Base-by-base conservation (phyloP, 2,888 invertebrate genomes). In the Amphipyra tragopoginis region DNA sequence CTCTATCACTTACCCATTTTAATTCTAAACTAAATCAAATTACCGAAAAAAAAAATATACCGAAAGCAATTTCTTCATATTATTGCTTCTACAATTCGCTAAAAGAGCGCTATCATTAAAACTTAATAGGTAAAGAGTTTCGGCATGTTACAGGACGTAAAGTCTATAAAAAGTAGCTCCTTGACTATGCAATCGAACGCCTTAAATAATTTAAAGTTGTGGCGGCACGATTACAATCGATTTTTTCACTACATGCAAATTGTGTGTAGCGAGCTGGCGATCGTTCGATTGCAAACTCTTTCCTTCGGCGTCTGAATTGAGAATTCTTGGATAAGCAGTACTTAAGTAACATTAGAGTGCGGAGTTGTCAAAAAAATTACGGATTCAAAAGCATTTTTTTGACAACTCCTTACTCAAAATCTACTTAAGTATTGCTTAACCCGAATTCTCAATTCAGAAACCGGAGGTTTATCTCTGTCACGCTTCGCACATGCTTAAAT, bases 1-100 rank as follows among this genome's bases (percentile, higher is more conserved):
- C 21, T 36, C 9, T 45, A 21, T 29, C 65, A 47, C 51, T 21
- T 21, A 48, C 26, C 43, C 40, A 66, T 53, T 42, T 40, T 21
- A 14, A 44, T 51, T 36, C 43, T 53, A 29, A 52, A 15, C 29
- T 15, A 56, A 49, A 15, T 39, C 3, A 36, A 40, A 40, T 64
- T 21, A 47, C 56, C 38, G 29, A 15, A 15, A 40, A 26, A n/a
- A n/a, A n/a, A n/a, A n/a, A n/a, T n/a, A n/a, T n/a, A 57, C 51
- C 58, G 42, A 42, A 50, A 9, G 29, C 7, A 29, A 29, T 5
- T 21, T 38, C 11, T 38, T 34, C 34, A 34, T 14, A 4, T 4
- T 53, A 42, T 53, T 48, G 43, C 38, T 52, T 58, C 52, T 65
- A 66, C 43, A 33, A 48, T 26, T 5, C 48, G 42, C 29, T 58